phyloP scores from a whole-genome alignment of 2,888 invertebrate genomes.

The Ceramica pisi region DNA sequence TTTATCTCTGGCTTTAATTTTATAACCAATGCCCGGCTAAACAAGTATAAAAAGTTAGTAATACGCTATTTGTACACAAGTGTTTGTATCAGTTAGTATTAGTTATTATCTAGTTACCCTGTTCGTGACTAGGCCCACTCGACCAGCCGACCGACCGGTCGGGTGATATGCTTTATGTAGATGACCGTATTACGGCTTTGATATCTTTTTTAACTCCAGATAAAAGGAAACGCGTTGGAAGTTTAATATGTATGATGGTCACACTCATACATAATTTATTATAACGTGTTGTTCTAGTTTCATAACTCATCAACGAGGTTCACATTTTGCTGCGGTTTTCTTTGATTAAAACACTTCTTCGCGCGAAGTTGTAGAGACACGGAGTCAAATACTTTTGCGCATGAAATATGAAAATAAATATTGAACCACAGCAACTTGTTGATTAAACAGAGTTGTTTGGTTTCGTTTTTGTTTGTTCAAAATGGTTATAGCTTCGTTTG shows the following conservation, averaged over 20 bases:
- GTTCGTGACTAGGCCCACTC: conserved; percentile 20
- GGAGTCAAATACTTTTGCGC: conserved; percentile 19
- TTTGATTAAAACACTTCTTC: conserved; percentile 39
- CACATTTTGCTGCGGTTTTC: conserved; percentile 30
- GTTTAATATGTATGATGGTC: conserved; percentile 19
- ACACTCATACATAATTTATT: conserved; percentile 25
- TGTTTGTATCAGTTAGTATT: conserved; percentile 45
- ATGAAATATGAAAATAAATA: conserved; percentile 41
- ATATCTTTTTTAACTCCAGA: conserved; percentile 38
- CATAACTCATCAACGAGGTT: conserved; percentile 21
- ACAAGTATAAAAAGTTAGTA: conserved; percentile 57
- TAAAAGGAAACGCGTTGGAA: conserved; percentile 24
- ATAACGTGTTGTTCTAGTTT: conserved; percentile 27
- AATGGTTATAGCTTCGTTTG: conserved; percentile 40
- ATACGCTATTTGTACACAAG: conserved; percentile 45
- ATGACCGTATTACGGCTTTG: conserved; percentile 23
- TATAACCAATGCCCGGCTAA: conserved; percentile 40
- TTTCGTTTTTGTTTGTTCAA: conserved; percentile 40
- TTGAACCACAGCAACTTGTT: conserved; percentile 50
- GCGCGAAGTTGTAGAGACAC: conserved; percentile 6
- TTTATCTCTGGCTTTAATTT: conserved; percentile 67
- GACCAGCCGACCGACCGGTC: conserved; percentile 8
- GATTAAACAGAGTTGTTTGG: conserved; percentile 44
- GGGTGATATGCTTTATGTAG: conserved; percentile 18
- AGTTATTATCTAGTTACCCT: conserved; percentile 47